phyloP scores from a whole-genome alignment of 2,113 vertebrate species.

The Castor canadensis region DNA sequence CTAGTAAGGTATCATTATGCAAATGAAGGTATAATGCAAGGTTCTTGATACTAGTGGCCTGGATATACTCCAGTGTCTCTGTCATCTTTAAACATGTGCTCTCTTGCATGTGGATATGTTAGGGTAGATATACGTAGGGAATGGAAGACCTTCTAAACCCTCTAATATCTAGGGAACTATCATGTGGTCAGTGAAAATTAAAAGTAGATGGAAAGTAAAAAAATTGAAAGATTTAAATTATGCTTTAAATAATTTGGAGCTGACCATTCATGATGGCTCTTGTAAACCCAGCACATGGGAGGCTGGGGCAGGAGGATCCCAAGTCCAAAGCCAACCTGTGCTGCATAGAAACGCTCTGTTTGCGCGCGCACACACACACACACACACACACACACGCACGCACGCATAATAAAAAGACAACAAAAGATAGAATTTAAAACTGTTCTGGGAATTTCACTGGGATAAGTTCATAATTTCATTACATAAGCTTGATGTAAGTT shows the following conservation, averaged over 20 bases:
- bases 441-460: background rate
- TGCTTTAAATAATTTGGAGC: background rate
- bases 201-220: background rate
- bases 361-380: too few species aligned
- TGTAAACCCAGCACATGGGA: too few species aligned
- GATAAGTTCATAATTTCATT: too few species aligned
- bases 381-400: too few species aligned
- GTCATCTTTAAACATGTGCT: conserved; percentile 16
- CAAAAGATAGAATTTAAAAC: too few species aligned
- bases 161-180: background rate
- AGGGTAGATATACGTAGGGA: background rate
- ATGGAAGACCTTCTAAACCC: background rate
- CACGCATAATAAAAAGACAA: too few species aligned
- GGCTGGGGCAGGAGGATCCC: too few species aligned
- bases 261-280: too few species aligned
- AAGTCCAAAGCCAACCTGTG: too few species aligned
- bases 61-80: background rate
- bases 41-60: conserved; percentile 35
- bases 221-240: conserved; percentile 33
- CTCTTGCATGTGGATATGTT: background rate
- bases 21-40: conserved; percentile 49
- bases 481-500: too few species aligned
- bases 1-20: conserved; percentile 63
- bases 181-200: background rate
- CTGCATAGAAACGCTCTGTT: too few species aligned